These are phyloP conservation scores for Melikaiella ostensackeni DNA, from an alignment of 2,888 invertebrate species.

Conservation along the genomic window DNA sequence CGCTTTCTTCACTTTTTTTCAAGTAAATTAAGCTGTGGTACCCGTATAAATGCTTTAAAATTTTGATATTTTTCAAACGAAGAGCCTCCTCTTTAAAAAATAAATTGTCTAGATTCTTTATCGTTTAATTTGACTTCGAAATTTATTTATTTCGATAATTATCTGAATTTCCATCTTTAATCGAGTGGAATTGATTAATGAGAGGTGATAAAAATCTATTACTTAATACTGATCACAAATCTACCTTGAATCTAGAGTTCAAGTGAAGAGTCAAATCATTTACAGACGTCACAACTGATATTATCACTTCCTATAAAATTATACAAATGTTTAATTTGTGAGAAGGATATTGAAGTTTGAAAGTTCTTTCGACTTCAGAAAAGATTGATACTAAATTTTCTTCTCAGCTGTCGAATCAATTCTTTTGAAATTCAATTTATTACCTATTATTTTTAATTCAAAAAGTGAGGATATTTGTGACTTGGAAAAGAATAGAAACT, in stretches of 20 bases:
- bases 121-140: neutral
- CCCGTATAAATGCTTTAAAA: too few species aligned
- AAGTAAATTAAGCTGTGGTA: too few species aligned
- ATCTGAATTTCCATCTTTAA: neutral
- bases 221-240: neutral
- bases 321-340: neutral
- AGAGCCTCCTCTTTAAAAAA: neutral
- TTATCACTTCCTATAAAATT: neutral
- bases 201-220: too few species aligned
- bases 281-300: neutral
- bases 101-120: too few species aligned
- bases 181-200: too few species aligned
- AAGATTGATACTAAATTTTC: too few species aligned
- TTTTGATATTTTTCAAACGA: neutral
- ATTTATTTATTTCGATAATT: neutral
- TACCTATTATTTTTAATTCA: too few species aligned
- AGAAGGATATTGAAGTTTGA: neutral
- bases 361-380: too few species aligned
- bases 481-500: neutral
- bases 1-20: too few species aligned
- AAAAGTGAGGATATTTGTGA: neutral
- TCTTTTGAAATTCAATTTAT: too few species aligned
- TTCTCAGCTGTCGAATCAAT: too few species aligned
- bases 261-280: conserved; percentile 1
- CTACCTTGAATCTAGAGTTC: too few species aligned